Conservation (phyloP, 2,888 invertebrate species). For the Epinotia bilunana region DNA sequence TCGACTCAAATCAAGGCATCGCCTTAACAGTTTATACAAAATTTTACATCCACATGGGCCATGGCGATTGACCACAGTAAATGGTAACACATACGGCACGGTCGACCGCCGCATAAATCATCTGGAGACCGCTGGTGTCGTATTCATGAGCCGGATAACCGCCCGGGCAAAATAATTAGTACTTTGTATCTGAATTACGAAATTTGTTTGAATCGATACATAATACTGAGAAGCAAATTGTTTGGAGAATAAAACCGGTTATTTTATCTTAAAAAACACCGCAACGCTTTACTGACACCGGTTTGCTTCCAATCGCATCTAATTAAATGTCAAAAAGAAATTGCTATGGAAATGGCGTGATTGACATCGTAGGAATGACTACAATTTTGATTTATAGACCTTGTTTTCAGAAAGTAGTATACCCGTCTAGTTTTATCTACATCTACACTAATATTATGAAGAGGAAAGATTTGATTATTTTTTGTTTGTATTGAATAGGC, state of each 20-base stretch:
- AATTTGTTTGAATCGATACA: background rate
- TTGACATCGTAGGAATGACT: no score
- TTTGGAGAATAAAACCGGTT: background rate
- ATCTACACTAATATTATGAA: no score
- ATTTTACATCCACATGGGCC: background rate
- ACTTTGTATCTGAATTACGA: slow-evolving; percentile 5
- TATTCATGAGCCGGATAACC: slow-evolving; percentile 77
- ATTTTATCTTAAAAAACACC: background rate
- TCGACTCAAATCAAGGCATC: no score
- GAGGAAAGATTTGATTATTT: no score
- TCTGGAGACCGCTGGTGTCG: slow-evolving; percentile 74
- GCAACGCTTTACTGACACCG: no score
- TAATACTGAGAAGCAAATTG: background rate
- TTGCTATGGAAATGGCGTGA: no score
- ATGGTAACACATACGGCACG: slow-evolving; percentile 52
- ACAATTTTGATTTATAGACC: no score
- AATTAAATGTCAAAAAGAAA: no score
- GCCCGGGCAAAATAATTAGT: slow-evolving; percentile 54
- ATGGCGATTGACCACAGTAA: background rate
- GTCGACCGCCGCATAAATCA: slow-evolving; percentile 76
- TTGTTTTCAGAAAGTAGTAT: no score
- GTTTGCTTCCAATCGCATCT: no score
- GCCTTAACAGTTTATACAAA: background rate
- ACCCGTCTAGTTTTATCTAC: no score
- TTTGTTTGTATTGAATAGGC: no score